phyloP scores from a whole-genome alignment of 2,113 vertebrate genomes.

The Grus americana region DNA sequence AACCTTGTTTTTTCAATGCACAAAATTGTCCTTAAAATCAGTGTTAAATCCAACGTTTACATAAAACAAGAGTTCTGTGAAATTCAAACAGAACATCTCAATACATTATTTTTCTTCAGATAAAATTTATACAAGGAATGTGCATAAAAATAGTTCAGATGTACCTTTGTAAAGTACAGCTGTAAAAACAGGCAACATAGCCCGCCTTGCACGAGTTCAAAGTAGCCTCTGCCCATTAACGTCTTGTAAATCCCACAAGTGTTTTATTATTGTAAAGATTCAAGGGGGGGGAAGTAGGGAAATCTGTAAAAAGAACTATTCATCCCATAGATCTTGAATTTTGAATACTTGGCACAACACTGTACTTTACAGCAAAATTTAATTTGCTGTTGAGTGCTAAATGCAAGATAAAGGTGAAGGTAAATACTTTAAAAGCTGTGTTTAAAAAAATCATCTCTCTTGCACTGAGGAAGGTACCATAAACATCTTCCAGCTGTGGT shows the following conservation, averaged over 20 bases:
- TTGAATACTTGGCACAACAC: constrained; percentile 10
- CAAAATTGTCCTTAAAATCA: not conserved
- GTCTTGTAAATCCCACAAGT: constrained; percentile 38
- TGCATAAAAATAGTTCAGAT: constrained; percentile 17
- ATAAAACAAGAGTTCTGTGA: not conserved
- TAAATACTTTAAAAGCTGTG: constrained; percentile 47
- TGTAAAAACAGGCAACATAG: constrained; percentile 23
- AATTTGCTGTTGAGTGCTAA: constrained; percentile 51
- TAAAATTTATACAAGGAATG: constrained; percentile 17
- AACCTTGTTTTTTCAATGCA: not conserved
- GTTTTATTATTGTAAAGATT: constrained; percentile 49
- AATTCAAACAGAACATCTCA: not conserved
- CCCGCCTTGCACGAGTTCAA: not conserved
- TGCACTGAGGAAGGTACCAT: constrained; percentile 9
- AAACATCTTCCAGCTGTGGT: constrained; percentile 40
- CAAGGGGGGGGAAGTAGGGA: not conserved
- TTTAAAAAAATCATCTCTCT: constrained; percentile 23
- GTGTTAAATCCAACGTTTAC: not conserved
- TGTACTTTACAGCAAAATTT: not conserved
- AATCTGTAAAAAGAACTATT: constrained; percentile 43
- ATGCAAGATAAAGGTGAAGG: constrained; percentile 55
- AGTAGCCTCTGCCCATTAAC: constrained; percentile 17
- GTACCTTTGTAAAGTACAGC: not conserved
- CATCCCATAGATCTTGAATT: not conserved
- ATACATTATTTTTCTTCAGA: constrained; percentile 25